These are phyloP conservation scores for Zosterops lateralis DNA, from an alignment of 2,113 vertebrate genomes.

Conservation along the genomic window DNA sequence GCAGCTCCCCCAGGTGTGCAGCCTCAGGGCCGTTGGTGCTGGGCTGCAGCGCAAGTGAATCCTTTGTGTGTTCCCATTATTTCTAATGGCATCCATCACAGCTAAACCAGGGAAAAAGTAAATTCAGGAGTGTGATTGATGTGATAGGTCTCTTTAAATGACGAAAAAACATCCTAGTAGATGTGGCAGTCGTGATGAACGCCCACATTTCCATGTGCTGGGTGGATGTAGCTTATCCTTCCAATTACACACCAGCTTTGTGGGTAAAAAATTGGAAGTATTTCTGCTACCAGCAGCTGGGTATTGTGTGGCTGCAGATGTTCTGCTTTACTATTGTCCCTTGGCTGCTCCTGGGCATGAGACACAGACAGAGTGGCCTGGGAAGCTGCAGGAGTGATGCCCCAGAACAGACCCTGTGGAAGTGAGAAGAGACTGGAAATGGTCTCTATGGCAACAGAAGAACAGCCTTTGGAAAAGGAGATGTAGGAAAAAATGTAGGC, in stretches of 20 bases:
- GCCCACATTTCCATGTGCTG: neutral
- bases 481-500: neutral
- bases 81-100: neutral
- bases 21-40: rapidly evolving
- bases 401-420: neutral
- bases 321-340: neutral
- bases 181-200: neutral
- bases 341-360: neutral
- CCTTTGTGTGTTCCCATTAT: neutral
- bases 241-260: neutral
- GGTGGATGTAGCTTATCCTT: neutral
- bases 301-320: neutral
- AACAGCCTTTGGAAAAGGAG: neutral
- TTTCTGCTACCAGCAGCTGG: neutral
- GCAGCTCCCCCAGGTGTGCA: neutral
- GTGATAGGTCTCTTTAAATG: neutral
- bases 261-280: neutral
- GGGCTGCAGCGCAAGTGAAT: neutral
- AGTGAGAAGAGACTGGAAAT: neutral
- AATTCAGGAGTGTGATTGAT: neutral
- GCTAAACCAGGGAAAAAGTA: neutral
- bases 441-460: conserved; percentile 63
- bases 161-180: neutral
- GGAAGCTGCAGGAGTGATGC: neutral
- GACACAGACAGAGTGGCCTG: neutral